Percentiles rank a stretch among this genome's conserved stretches.
Conservation (phyloP, 2,888 invertebrate species). For the Drosophila falleni region DNA sequence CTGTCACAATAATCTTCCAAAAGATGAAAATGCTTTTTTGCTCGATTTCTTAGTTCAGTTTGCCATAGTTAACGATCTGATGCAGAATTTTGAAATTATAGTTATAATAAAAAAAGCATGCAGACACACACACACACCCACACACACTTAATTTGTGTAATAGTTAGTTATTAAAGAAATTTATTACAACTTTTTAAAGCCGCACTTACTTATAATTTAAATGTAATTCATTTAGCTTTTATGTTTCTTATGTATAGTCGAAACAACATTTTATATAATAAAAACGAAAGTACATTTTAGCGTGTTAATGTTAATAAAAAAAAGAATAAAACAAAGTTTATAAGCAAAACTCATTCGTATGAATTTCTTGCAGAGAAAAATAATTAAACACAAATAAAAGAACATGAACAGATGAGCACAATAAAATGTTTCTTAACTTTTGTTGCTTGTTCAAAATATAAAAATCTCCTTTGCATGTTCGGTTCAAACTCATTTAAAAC, state of each 20-base stretch:
- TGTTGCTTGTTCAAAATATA: constrained; percentile 1
- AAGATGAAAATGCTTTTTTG: background rate
- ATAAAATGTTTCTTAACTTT: constrained; percentile 11
- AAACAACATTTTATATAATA: constrained; percentile 64
- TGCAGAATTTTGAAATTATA: constrained; percentile 3
- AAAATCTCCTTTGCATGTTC: background rate
- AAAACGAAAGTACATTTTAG: constrained; percentile 62
- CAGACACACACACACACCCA: constrained; percentile 31
- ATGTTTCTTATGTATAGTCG: constrained; percentile 54
- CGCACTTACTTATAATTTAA: constrained; percentile 61
- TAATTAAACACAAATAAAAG: constrained; percentile 13
- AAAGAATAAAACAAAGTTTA: constrained; percentile 73
- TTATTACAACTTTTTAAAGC: constrained; percentile 55
- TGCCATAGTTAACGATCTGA: constrained; percentile 30
- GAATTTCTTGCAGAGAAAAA: constrained; percentile 59
- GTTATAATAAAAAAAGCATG: constrained; percentile 12
- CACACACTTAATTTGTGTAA: constrained; percentile 52
- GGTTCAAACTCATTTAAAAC: constrained; percentile 12
- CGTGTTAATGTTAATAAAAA: constrained; percentile 56
- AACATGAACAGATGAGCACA: constrained; percentile 13
- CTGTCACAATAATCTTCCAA: constrained; percentile 24
- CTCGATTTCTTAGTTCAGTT: constrained; percentile 30
- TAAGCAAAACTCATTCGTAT: constrained; percentile 66
- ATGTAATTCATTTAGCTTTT: constrained; percentile 52
- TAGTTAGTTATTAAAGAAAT: constrained; percentile 51